Evolutionary conservation across 2,888 invertebrate genomes (phyloP), one percentile per base, ranked within the genome.

Genomic region (Odontocolon sp.): DNA sequence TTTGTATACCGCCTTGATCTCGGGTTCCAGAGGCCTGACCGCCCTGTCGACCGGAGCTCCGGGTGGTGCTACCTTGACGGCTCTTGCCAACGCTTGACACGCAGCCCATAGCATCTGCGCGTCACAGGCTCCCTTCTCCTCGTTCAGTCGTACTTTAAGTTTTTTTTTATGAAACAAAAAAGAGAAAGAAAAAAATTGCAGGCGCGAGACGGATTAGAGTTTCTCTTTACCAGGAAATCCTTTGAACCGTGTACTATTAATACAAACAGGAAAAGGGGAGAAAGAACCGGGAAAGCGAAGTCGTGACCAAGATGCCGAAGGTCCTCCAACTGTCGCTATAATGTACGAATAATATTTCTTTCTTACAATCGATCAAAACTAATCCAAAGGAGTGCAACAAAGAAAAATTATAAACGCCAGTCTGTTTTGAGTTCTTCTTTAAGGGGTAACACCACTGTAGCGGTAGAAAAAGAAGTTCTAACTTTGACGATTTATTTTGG

Each of bases 101-200:
- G 99, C 97, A 80, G 97, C 94, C 99, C 99, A 99, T 81, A 99
- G 92, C 26, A 96, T 94, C 90, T 98, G 98, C 0, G 98, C 95
- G 80, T 95, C 94, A 38, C 94, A 94, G 0, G 95, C 94, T 69
- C 93, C 94, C 80, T 93, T 94, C 84, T 96, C 96, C 1, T 94
- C 93, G 77, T 94, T 94, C 47, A 94, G 93, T 6, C 95, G 93
- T 78, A 93, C 96, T 96, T n/a, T 47, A n/a, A n/a, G 23, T 59
- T 56, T 57, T 6, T 52, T 52, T 67, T 56, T 63, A 47, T 57
- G 86, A 52, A 83, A 79, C 59, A 78, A 54, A 79, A 78, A 21
- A 56, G 40, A 11, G 16, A 14, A 21, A 59, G 52, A 54, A 63
- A 64, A 40, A 59, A 28, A 14, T 67, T 33, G 3, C 16, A 50